Conservation (phyloP, 2,113 vertebrate species). For the Mirza zaza region DNA sequence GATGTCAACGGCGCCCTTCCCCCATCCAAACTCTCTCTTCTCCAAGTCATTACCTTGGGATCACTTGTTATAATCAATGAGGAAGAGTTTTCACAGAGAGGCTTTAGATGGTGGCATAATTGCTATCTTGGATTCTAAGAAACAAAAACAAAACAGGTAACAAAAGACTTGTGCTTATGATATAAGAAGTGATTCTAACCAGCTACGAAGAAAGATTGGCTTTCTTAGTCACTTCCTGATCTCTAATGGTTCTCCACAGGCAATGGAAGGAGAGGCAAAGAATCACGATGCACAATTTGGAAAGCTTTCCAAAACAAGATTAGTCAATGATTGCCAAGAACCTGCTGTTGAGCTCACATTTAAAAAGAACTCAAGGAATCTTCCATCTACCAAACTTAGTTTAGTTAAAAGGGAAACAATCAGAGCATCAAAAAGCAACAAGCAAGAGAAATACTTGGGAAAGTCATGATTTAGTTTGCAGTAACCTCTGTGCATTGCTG, state of each 20-base stretch:
- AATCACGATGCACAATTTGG: constrained; percentile 76
- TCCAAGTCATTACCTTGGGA: neutral
- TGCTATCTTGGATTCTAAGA: neutral
- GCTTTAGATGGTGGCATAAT: neutral
- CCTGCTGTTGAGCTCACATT: constrained; percentile 69
- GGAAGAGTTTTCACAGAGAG: neutral
- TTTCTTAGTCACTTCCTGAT: constrained; percentile 79
- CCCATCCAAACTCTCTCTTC: no score
- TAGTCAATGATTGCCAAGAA: constrained; percentile 70
- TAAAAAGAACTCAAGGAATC: constrained; percentile 73
- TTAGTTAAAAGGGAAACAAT: constrained; percentile 64
- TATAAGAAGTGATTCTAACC: constrained; percentile 64
- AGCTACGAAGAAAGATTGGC: constrained; percentile 69
- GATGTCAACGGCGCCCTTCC: neutral
- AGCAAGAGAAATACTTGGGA: constrained; percentile 22
- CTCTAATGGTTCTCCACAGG: constrained; percentile 72
- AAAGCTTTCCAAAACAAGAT: constrained; percentile 77
- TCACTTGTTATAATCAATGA: constrained; percentile 16
- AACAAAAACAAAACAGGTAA: neutral
- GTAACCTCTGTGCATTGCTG: constrained; percentile 15
- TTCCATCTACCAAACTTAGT: constrained; percentile 61
- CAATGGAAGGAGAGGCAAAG: constrained; percentile 69
- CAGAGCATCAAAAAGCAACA: constrained; percentile 34
- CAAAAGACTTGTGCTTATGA: constrained; percentile 44
- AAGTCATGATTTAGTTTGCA: constrained; percentile 41